Evolutionary conservation across 2,113 vertebrate species (phyloP).

Genomic region (Chloropsis hardwickii): DNA sequence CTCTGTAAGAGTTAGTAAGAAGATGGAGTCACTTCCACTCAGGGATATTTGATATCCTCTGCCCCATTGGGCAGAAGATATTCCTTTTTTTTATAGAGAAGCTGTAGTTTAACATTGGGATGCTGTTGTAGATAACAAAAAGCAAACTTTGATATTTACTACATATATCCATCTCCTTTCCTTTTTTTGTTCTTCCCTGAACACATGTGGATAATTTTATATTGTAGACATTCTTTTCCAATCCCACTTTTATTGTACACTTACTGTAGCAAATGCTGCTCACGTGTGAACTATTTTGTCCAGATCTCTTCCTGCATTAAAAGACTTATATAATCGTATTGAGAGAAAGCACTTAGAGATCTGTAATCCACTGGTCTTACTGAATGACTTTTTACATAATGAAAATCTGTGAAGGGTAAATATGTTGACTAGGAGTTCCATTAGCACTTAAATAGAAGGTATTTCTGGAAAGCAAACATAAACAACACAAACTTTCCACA

Average conservation of each 20-base stretch:
- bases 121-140: neutral
- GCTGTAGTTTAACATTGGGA: neutral
- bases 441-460: slow-evolving; percentile 19
- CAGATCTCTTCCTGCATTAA: slow-evolving; percentile 51
- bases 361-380: slow-evolving; percentile 65
- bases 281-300: slow-evolving; percentile 28
- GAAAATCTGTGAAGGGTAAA: slow-evolving; percentile 68
- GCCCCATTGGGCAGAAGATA: neutral
- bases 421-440: slow-evolving; percentile 24
- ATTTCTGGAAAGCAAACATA: neutral
- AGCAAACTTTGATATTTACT: neutral
- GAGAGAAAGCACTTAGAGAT: slow-evolving; percentile 58
- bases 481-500: neutral
- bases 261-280: slow-evolving; percentile 2
- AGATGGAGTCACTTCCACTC: neutral
- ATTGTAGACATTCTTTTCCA: neutral
- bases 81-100: neutral
- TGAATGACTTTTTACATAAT: slow-evolving; percentile 70
- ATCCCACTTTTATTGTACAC: slow-evolving; percentile 10
- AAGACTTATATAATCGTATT: slow-evolving; percentile 66
- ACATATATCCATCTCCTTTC: neutral
- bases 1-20: neutral
- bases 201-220: neutral
- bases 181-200: neutral
- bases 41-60: neutral